A percentile compares a stretch with the other conserved stretches of the same genome.
These are phyloP conservation scores for Dipodomys stephensi DNA, from an alignment of 2,113 vertebrate genomes.

Conservation along the genomic window DNA sequence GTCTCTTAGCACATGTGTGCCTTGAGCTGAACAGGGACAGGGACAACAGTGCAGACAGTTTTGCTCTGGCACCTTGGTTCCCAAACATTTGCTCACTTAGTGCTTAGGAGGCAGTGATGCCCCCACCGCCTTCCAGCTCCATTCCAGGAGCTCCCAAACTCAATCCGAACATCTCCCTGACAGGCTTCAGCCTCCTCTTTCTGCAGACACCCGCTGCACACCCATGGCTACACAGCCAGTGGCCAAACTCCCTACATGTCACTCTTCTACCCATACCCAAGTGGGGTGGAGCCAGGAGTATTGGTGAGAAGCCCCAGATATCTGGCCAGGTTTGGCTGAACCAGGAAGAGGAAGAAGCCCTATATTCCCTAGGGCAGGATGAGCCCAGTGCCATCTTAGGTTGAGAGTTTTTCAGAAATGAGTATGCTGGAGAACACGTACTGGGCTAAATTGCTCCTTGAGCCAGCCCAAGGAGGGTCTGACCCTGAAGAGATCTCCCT, in stretches of 20 bases:
- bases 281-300: neutral
- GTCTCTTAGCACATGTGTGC: conserved; percentile 69
- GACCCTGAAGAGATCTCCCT: neutral
- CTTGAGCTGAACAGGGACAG: conserved; percentile 66
- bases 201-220: neutral
- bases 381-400: no score
- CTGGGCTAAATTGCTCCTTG: neutral
- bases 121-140: neutral
- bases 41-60: conserved; percentile 54
- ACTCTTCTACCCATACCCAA: rapidly evolving
- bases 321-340: rapidly evolving
- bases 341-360: neutral
- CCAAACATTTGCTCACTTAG: conserved; percentile 76
- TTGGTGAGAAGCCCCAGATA: neutral
- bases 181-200: neutral
- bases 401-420: neutral
- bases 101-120: neutral
- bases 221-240: rapidly evolving
- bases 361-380: neutral
- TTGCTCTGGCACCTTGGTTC: conserved; percentile 10
- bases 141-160: no score
- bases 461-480: neutral
- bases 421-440: neutral
- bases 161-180: no score
- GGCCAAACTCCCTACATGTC: rapidly evolving